Evolutionary conservation across 2,797 vertebrate species (phyloP).

Genomic region (Serranus cabrilla): DNA sequence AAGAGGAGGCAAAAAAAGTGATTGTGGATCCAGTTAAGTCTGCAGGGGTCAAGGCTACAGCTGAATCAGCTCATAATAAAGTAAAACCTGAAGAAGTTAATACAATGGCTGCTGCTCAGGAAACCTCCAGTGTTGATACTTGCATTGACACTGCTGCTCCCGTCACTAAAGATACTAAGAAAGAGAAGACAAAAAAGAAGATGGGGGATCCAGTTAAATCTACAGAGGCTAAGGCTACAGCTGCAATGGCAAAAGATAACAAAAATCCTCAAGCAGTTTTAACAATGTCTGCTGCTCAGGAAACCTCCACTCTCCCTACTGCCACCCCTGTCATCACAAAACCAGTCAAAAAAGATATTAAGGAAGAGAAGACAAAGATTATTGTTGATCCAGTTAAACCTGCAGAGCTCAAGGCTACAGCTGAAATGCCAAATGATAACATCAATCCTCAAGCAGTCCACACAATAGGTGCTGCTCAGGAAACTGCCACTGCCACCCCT

Average conservation of each 20-base stretch:
- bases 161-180: too few species aligned
- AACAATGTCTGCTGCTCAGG: too few species aligned
- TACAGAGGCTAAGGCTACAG: too few species aligned
- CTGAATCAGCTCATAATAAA: too few species aligned
- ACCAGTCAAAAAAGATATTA: slow-evolving; percentile 5
- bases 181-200: too few species aligned
- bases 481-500: not conserved
- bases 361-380: not conserved
- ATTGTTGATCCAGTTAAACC: slow-evolving; percentile 17
- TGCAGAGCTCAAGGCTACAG: slow-evolving; percentile 1
- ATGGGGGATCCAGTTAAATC: too few species aligned
- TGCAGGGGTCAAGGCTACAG: not conserved
- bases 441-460: not conserved
- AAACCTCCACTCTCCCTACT: not conserved
- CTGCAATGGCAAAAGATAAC: too few species aligned
- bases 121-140: too few species aligned
- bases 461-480: not conserved
- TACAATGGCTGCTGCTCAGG: too few species aligned
- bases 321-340: slow-evolving; percentile 6
- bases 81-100: too few species aligned
- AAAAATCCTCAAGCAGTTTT: too few species aligned
- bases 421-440: not conserved
- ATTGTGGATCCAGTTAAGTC: slow-evolving; percentile 21
- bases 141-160: not conserved
- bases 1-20: slow-evolving; percentile 9